Percentiles rank a stretch among this genome's conserved stretches.
Conservation (phyloP, 2,113 vertebrate species). For the Vanacampus margaritifer region DNA sequence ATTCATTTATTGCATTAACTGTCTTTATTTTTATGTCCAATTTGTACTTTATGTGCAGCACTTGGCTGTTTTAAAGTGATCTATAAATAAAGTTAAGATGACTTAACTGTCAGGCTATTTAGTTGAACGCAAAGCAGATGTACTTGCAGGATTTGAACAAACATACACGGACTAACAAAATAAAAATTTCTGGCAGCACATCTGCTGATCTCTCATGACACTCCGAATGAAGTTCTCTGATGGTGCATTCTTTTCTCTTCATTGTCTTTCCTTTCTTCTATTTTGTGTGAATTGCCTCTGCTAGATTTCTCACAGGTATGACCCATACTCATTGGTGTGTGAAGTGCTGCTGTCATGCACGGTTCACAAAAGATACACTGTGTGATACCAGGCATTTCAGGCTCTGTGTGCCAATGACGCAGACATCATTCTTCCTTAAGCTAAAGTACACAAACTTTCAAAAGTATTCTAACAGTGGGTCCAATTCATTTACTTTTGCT, state of each 20-base stretch:
- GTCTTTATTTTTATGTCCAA: too few relatives aligned
- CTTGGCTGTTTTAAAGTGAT: too few relatives aligned
- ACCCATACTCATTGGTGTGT: not conserved
- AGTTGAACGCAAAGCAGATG: too few relatives aligned
- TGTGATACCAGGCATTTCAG: slow-evolving; percentile 1
- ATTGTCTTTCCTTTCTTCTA: not conserved
- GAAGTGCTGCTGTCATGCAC: not conserved
- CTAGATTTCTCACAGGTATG: not conserved
- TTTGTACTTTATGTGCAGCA: too few relatives aligned
- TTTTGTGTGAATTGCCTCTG: not conserved
- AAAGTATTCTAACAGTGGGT: not conserved
- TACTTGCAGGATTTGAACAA: too few relatives aligned
- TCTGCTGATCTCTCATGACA: not conserved
- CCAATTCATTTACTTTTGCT: not conserved
- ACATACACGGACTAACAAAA: not conserved
- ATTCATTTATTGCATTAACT: too few relatives aligned
- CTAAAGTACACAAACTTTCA: not conserved
- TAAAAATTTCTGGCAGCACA: not conserved
- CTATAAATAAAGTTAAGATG: too few relatives aligned
- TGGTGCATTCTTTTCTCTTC: not conserved
- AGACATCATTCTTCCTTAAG: not conserved
- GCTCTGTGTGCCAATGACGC: not conserved
- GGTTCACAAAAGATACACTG: not conserved
- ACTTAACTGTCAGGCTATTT: too few relatives aligned
- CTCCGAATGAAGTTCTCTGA: not conserved